Evolutionary conservation across 2,888 invertebrate genomes (phyloP).

Genomic region (Brenthis ino): DNA sequence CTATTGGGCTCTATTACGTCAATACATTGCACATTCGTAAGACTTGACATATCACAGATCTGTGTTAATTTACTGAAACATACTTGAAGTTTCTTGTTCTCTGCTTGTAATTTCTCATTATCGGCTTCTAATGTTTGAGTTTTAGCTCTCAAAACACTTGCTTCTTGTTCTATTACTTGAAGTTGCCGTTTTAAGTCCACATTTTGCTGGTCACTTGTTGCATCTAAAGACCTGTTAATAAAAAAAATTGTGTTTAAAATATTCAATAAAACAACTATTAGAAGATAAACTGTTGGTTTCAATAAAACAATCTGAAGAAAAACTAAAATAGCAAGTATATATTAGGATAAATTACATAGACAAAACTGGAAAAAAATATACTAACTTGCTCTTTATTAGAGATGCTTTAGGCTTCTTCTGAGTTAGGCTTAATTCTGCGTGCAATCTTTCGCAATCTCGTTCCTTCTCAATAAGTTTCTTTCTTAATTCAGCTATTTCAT

Average conservation of each 20-base stretch:
- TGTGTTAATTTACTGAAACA: too few species aligned
- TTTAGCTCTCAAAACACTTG: constrained; percentile 85
- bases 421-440: constrained; percentile 85
- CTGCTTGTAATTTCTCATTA: constrained; percentile 87
- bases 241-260: background rate
- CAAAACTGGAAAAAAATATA: constrained; percentile 33
- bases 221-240: constrained; percentile 81
- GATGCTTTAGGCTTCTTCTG: constrained; percentile 84
- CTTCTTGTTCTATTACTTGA: constrained; percentile 90
- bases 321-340: too few species aligned
- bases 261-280: background rate
- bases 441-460: constrained; percentile 88
- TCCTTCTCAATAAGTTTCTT: constrained; percentile 92
- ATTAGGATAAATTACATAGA: too few species aligned
- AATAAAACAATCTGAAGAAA: too few species aligned
- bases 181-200: constrained; percentile 88
- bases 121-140: constrained; percentile 87
- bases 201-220: constrained; percentile 82
- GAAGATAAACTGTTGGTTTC: too few species aligned
- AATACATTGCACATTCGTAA: too few species aligned
- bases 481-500: constrained; percentile 87
- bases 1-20: too few species aligned
- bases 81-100: constrained; percentile 87
- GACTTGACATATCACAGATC: too few species aligned
- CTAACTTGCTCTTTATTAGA: constrained; percentile 85